Base-by-base conservation (phyloP, 2,113 vertebrate species). In the Corythornis madagascariensis region DNA sequence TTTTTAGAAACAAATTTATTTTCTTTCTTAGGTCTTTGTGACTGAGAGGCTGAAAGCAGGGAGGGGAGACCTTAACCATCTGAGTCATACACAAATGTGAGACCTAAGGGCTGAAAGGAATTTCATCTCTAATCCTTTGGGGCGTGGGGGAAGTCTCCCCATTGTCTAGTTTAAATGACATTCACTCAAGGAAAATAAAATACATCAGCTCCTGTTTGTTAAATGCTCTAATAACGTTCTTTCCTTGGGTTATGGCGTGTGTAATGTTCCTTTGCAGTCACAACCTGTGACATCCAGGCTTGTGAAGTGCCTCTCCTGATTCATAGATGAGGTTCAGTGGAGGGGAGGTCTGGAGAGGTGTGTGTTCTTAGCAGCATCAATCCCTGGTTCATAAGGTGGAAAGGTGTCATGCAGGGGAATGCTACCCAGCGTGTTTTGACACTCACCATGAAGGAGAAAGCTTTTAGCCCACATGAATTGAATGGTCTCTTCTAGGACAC, bases 101-200 rank as follows among this genome's bases (percentile, higher is more conserved):
- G 22, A 74, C 56, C 52, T 15, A 11, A 57, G n/a, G 35, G 24
- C 70, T 66, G 74, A 48, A n/a, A 82, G 59, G 86, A 94, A 89
- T 94, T 95, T 69, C 76, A 20, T 60, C 47, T 35, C 72, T 16
- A 64, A 86, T 61, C 55, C 72, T 90, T 25, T 2, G 45, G 86
- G 92, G 88, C 1, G 59, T 69, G 90, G 90, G 88, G 86, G 92
- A 96, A 94, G 55, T 70, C 24, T 59, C 86, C 88, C 70, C 89
- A 89, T 92, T 96, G 92, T 92, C 61, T 38, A 11, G 15, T 40
- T 61, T 56, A 47, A 71, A 84, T 61, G 64, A 59, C 56, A 21
- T 77, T 90, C 0, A 1, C 59, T 50, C 17, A 65, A 88, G 83
- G 73, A 90, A 96, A 93, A 77, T 35, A 67, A 73, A 92, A 47